Evolutionary conservation across 2,888 invertebrate species (phyloP).

Genomic region (Polylopha cassiicola): DNA sequence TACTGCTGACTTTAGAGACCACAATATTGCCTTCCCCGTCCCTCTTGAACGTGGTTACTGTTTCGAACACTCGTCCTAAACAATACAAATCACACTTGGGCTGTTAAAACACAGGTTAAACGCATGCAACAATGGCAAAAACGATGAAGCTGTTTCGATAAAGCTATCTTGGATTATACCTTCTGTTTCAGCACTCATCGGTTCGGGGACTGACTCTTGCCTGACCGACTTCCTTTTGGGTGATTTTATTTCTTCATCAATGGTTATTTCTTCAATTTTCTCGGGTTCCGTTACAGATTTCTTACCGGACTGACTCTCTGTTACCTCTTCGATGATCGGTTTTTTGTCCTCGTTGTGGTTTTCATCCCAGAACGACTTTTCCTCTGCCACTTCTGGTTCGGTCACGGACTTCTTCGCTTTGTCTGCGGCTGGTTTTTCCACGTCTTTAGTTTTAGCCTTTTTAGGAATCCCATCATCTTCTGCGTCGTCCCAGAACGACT

Average conservation of each 20-base stretch:
- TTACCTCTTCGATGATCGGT: conserved; percentile 46
- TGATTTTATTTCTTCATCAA: conserved; percentile 53
- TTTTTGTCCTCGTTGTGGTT: conserved; percentile 54
- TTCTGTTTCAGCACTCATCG: conserved; percentile 71
- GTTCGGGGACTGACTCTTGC: conserved; percentile 64
- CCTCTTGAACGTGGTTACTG: conserved; percentile 74
- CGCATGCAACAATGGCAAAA: conserved; percentile 64
- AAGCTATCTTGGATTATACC: conserved; percentile 65
- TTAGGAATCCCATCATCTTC: conserved; percentile 34
- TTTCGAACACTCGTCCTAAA: conserved; percentile 77
- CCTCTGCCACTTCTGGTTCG: conserved; percentile 49
- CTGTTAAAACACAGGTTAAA: conserved; percentile 69
- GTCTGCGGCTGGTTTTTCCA: conserved; percentile 34
- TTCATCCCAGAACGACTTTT: conserved; percentile 63
- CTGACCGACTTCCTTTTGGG: conserved; percentile 66
- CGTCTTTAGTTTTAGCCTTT: conserved; percentile 38
- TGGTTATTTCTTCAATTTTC: conserved; percentile 50
- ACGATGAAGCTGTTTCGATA: conserved; percentile 64
- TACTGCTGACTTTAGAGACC: conserved; percentile 78
- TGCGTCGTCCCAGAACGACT: conserved; percentile 42
- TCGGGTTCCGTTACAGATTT: conserved; percentile 57
- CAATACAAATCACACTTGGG: conserved; percentile 71
- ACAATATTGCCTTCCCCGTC: conserved; percentile 66
- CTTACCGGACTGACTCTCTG: conserved; percentile 46
- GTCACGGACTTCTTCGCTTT: conserved; percentile 48